These are phyloP conservation scores for Leptobrachium ailaonicum DNA, from an alignment of 2,113 vertebrate genomes.

Conservation along the genomic window DNA sequence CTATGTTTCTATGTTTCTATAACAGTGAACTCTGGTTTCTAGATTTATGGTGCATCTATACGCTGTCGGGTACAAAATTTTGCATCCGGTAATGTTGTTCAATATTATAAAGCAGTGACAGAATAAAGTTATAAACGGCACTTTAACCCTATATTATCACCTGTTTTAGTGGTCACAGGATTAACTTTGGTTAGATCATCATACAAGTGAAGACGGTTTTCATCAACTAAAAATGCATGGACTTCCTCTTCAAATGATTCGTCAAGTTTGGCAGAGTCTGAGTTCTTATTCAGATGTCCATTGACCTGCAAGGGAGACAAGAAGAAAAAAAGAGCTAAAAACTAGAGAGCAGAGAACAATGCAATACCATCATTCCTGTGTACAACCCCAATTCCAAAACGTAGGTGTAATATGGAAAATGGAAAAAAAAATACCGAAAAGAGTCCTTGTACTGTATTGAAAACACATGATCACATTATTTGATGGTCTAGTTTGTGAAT, in stretches of 20 bases:
- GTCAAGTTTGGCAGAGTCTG: conserved; percentile 53
- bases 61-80: no score
- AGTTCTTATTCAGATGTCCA: conserved; percentile 52
- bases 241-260: conserved; percentile 76
- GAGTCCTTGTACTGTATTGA: no score
- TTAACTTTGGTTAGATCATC: conserved; percentile 96
- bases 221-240: conserved; percentile 76
- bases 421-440: no score
- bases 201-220: conserved; percentile 78
- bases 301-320: conserved; percentile 64
- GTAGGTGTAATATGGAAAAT: no score
- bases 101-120: no score
- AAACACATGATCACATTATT: no score
- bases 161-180: conserved; percentile 86
- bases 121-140: no score
- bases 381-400: not conserved
- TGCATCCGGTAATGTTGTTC: no score
- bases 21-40: no score
- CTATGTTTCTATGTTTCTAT: no score
- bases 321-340: conserved; percentile 9
- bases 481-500: no score
- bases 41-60: no score
- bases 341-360: not conserved
- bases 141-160: conserved; percentile 56
- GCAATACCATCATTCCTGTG: not conserved